Base-by-base conservation (phyloP, 2,888 invertebrate genomes). In the Sphaeridia pumilis region DNA sequence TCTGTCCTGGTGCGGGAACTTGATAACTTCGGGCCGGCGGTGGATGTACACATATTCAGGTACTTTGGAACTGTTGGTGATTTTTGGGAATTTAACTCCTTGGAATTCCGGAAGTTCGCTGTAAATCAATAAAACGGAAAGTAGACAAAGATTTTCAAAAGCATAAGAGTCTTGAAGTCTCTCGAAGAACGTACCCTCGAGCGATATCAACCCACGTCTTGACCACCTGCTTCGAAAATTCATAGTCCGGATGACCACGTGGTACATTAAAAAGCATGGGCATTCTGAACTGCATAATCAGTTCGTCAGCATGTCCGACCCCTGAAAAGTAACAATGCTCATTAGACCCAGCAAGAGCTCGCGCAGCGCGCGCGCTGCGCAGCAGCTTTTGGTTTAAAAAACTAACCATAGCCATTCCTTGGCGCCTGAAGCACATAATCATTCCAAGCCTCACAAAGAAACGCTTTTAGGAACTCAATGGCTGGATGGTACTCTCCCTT, bases 371-470 rank as follows among this genome's bases (percentile, higher is more conserved):
- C 7, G 10, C 14, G 10, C 14, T 7, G 14, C 31, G 7, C 14
- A 7, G 38, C 38, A 17, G 20, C 7, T 38, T 17, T 17, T 5
- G 20, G 12, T 14, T 10, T 38, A 17, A 38, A 5, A 7, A 24
- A 24, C 22, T 5, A 14, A 47, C 51, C 52, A 46, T 34, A 46
- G 22, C 21, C 14, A 22, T 36, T 36, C n/a, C 27, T 35, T 14
- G 21, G 3, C 2, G 3, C 34, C 1, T 36, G 35, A 12, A 44
- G 36, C 7, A 50, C 35, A 20, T 38, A 21, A 12, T 28, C 38
- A 21, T 47, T 41, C 38, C 38, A 25, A 22, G 31, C 27, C 10
- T 27, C n/a, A 17, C 12, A 25, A 2, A 31, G n/a, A 21, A 14
- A 38, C 1, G 25, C 41, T 5, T 42, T 4, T 3, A 45, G 12